A percentile compares a stretch with the other conserved stretches of the same genome.
Evolutionary conservation across 2,113 vertebrate species (phyloP).

Genomic region (Sylvietta virens): DNA sequence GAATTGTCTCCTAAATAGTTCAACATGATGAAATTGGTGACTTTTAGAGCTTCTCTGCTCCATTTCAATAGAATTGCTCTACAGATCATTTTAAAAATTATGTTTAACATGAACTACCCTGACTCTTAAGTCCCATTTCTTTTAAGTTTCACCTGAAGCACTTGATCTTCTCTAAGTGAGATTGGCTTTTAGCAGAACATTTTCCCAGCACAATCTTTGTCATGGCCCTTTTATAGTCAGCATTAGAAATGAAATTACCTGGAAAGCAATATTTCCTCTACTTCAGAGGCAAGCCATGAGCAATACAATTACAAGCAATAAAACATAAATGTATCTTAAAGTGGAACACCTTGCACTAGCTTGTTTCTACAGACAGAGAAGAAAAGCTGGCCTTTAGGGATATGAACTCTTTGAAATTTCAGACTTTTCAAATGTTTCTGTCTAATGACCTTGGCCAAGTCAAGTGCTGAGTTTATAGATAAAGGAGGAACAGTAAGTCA

Average conservation of each 20-base stretch:
- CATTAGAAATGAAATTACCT: neutral
- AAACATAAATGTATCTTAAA: neutral
- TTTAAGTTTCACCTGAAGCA: neutral
- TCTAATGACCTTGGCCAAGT: neutral
- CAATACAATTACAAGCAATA: neutral
- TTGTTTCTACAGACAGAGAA: neutral
- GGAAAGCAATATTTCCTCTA: neutral
- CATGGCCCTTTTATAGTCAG: neutral
- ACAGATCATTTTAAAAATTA: neutral
- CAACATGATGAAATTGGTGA: neutral
- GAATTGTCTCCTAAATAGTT: neutral
- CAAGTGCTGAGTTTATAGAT: neutral
- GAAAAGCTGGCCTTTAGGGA: neutral
- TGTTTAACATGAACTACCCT: neutral
- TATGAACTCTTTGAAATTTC: neutral
- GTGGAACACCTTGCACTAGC: neutral
- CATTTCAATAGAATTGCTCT: neutral
- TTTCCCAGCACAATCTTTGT: neutral
- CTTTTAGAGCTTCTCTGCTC: neutral
- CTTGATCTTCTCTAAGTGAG: neutral
- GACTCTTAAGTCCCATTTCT: neutral
- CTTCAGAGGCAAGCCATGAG: neutral
- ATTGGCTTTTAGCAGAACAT: neutral
- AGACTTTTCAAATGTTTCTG: neutral
- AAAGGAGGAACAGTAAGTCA: neutral